Base-by-base conservation (phyloP, 2,888 invertebrate genomes). In the Lissocephala sabroskyi region DNA sequence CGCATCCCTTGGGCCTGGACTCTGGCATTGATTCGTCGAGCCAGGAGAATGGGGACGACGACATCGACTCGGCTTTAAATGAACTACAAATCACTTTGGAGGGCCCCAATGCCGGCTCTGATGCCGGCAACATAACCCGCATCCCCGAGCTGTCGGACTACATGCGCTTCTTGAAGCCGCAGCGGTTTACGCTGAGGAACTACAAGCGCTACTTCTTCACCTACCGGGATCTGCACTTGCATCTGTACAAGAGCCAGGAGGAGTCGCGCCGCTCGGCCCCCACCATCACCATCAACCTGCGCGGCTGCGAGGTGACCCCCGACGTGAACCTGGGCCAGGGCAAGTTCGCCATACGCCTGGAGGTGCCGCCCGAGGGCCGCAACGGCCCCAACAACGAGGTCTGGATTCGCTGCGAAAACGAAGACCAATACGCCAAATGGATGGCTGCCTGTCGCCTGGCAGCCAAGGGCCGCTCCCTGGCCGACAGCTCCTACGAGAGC, bases 321-420 rank as follows among this genome's bases (percentile, higher is more conserved):
- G 98, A 99, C 83, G 96, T 99, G 1, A 96, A 97, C 83, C 89
- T 99, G 3, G 90, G 94, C 1, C 93, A 96, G 56, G 91, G 91
- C 33, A 94, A 96, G 76, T 99, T 92, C 85, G 94, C 94, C 68
- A 98, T 99, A 83, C 96, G 97, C 80, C 86, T 99, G 65, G 96
- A 97, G 84, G 94, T 98, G 23, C 96, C 97, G 0, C 91, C 93
- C 44, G 90, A 94, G 45, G 97, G 96, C 64, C 95, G 96, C 58
- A 97, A 97, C 93, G 91, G 94, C 33, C 97, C 99, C 82, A 97
- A 99, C 93, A 91, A 92, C 55, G 99, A 99, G 86, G 93, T 97
- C 88, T 95, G 95, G 90, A 91, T 99, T 65, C 89, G 97, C 80
- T 98, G 98, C 83, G 96, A 97, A 74, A 91, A 91, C 68, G 95